phyloP scores from a whole-genome alignment of 2,888 invertebrate genomes.

The Scrobipalpa atriplicella region DNA sequence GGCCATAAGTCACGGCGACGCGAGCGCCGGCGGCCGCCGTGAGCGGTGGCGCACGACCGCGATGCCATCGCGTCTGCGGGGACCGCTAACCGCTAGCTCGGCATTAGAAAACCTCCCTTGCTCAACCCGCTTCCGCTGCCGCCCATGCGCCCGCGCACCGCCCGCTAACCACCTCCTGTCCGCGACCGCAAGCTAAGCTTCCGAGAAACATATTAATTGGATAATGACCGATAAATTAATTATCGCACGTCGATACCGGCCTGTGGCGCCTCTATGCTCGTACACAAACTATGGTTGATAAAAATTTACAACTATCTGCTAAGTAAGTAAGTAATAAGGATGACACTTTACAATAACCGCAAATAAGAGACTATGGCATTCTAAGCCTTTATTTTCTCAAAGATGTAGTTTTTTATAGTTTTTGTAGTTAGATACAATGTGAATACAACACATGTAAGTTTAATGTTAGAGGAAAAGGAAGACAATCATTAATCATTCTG shows the following conservation, averaged over 20 bases:
- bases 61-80: constrained; percentile 71
- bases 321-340: constrained; percentile 2
- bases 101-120: constrained; percentile 32
- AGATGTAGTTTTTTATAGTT: not conserved
- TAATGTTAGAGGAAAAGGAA: constrained; percentile 39
- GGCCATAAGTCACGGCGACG: constrained; percentile 81
- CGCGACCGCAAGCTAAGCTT: constrained; percentile 17
- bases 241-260: not conserved
- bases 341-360: not conserved
- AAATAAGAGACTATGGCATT: not conserved
- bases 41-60: constrained; percentile 79
- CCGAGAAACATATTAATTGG: constrained; percentile 23
- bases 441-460: not conserved
- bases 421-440: not conserved
- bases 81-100: constrained; percentile 62
- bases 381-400: not conserved
- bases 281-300: constrained; percentile 17
- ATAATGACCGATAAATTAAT: constrained; percentile 24
- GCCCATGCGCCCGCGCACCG: not conserved
- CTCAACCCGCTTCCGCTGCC: constrained; percentile 26
- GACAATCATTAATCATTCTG: constrained; percentile 50
- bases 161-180: constrained; percentile 1
- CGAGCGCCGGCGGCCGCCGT: constrained; percentile 80
- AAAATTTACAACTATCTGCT: not conserved
- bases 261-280: not conserved